Conservation (phyloP, 2,113 vertebrate species). For the Gobiocypris rarus region DNA sequence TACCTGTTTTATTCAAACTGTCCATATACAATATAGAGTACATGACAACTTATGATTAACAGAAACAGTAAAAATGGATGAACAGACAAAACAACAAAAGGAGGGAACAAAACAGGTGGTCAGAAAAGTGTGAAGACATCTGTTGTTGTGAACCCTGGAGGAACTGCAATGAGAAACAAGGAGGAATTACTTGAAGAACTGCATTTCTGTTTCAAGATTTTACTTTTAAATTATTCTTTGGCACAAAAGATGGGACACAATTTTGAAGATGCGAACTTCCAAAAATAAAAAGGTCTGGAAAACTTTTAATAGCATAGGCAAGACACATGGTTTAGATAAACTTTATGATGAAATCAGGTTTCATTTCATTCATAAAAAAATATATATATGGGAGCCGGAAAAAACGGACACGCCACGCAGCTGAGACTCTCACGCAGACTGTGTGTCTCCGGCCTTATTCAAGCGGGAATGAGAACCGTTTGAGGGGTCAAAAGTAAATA, state of each 20-base stretch:
- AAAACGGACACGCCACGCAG: no score
- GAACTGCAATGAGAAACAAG: conserved; percentile 5
- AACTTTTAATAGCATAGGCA: background rate
- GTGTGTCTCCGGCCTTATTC: no score
- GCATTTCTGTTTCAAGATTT: background rate
- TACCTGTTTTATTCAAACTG: conserved; percentile 20
- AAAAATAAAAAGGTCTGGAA: background rate
- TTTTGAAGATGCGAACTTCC: background rate
- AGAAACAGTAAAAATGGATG: background rate
- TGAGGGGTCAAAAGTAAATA: no score
- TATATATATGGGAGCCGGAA: no score
- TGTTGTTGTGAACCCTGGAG: conserved; percentile 23
- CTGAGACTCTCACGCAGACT: no score
- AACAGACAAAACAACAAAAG: conserved; percentile 44
- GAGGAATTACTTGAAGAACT: background rate
- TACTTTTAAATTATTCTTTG: background rate
- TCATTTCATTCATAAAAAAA: background rate
- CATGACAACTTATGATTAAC: conserved; percentile 16
- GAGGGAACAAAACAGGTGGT: conserved; percentile 1
- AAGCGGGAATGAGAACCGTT: no score
- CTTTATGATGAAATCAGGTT: background rate
- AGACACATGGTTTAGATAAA: background rate
- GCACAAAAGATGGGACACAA: background rate
- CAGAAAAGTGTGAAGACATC: background rate
- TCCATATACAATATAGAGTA: background rate